Base-by-base conservation (phyloP, 1,140 invertebrate species). In the Solenopsis fugax region DNA sequence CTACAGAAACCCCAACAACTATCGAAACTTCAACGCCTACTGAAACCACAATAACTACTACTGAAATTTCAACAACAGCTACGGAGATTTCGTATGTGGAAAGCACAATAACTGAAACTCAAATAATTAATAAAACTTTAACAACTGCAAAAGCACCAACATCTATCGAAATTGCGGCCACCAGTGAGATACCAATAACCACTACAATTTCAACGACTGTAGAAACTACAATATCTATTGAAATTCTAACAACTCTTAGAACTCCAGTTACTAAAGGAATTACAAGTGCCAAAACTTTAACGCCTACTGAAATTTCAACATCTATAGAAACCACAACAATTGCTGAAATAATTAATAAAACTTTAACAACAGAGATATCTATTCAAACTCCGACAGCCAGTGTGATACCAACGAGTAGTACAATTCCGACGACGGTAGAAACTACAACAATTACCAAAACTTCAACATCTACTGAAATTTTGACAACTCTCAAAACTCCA, bases 1-100 rank as follows among this genome's bases (percentile, higher is more conserved):
- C 65, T 54, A 82, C 52, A n/a, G 67, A 73, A 48, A 48, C 9
- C 16, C 54, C 80, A 21, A 45, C 52, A 21, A 58, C 34, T n/a
- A 58, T 6, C 7, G 67, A 58, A 72, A 72, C 52, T 73, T 13
- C 4, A 54, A 54, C 9, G 10, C 2, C 37, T 34, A 62, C 41
- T 41, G 41, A 76, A 76, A 48, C 1, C 45, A 3, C 37, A 62
- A 34, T 21, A 77, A 62, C 16, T 54, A 34, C 10, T 29, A 56
- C 10, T 9, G 37, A 56, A 72, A 72, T 7, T 56, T 41, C 4
- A 41, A 41, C 41, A 2, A 81, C 24, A 29, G 29, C 18, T 56
- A 81, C 50, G 7, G 65, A 71, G 21, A 69, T 29, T 54, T 24
- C n/a, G 1, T 10, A 7, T 65, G 41, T 13, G 10, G 5, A 69